These are phyloP conservation scores for Alfaro cultratus DNA, from an alignment of 2,797 vertebrate genomes.

Conservation along the genomic window DNA sequence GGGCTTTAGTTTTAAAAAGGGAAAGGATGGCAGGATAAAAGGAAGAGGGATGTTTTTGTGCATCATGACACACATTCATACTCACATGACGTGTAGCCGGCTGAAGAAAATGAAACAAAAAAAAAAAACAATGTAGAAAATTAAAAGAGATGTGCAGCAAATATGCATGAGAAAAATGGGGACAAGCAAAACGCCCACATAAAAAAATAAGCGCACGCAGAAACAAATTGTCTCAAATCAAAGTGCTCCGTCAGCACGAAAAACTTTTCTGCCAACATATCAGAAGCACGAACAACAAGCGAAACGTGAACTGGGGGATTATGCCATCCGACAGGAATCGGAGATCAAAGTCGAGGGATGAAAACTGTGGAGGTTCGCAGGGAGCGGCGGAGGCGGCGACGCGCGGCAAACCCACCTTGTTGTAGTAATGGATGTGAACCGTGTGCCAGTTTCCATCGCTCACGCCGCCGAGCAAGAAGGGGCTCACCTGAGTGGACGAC, in stretches of 20 bases:
- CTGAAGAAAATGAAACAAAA: constrained; percentile 67
- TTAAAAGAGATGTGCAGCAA: constrained; percentile 63
- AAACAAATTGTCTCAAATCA: constrained; percentile 28
- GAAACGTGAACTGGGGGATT: not conserved
- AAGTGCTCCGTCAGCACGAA: constrained; percentile 16
- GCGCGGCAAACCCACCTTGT: constrained; percentile 85
- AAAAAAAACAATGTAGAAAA: constrained; percentile 68
- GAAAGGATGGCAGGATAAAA: not conserved
- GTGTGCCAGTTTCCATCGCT: constrained; percentile 99
- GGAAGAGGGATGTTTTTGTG: constrained; percentile 43
- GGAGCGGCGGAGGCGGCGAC: not conserved
- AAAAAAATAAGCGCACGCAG: not conserved
- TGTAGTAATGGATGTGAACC: constrained; percentile 94
- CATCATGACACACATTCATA: constrained; percentile 69
- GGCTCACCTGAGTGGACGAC: constrained; percentile 93
- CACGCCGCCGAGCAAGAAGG: constrained; percentile 90
- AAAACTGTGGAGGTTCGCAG: not conserved
- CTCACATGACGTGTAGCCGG: constrained; percentile 77
- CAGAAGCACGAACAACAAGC: constrained; percentile 18
- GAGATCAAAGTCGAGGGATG: constrained; percentile 7
- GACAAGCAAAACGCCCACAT: constrained; percentile 43
- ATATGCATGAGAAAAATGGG: constrained; percentile 55
- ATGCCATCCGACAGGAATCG: constrained; percentile 4
- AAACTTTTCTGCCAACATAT: constrained; percentile 40
- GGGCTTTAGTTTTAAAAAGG: constrained; percentile 29